phyloP scores from a whole-genome alignment of 2,113 vertebrate species.

The Hippocampus mohnikei region DNA sequence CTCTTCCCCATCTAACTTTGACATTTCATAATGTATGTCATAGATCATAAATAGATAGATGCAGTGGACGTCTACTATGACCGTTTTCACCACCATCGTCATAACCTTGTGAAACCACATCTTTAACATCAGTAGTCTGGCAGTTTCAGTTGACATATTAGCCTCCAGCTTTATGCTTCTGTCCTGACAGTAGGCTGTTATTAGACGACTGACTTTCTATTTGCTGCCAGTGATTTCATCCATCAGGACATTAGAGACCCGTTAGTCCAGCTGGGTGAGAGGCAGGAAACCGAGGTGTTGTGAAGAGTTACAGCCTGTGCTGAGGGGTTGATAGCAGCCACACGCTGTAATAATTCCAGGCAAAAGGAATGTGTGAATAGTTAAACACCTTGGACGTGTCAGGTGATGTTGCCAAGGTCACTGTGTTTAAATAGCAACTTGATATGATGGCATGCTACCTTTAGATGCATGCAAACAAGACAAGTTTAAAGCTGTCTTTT shows the following conservation, averaged over 20 bases:
- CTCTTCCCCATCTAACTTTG: constrained; percentile 16
- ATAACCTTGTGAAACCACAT: constrained; percentile 39
- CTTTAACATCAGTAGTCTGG: constrained; percentile 28
- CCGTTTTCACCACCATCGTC: constrained; percentile 8
- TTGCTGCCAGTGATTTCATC: constrained; percentile 65
- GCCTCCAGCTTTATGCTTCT: constrained; percentile 47
- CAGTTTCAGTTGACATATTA: constrained; percentile 46
- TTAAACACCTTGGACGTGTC: constrained; percentile 36
- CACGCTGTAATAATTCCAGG: constrained; percentile 25
- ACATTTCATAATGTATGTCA: constrained; percentile 35
- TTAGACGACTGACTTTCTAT: constrained; percentile 50
- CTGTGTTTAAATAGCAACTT: constrained; percentile 38
- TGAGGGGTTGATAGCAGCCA: constrained; percentile 28
- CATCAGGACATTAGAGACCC: constrained; percentile 42
- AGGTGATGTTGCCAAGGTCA: constrained; percentile 28
- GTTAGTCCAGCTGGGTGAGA: constrained; percentile 29
- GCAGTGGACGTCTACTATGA: constrained; percentile 11
- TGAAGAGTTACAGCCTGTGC: constrained; percentile 30
- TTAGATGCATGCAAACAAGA: not conserved
- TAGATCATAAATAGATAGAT: constrained; percentile 12
- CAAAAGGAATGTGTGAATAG: constrained; percentile 46
- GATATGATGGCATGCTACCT: constrained; percentile 18
- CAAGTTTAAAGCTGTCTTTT: not conserved
- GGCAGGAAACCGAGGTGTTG: constrained; percentile 45
- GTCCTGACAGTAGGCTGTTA: constrained; percentile 30